Percentiles rank a stretch among this genome's conserved stretches.
These are phyloP conservation scores for Brachionus manjavacas DNA, from an alignment of 1,140 invertebrate genomes.

Conservation along the genomic window DNA sequence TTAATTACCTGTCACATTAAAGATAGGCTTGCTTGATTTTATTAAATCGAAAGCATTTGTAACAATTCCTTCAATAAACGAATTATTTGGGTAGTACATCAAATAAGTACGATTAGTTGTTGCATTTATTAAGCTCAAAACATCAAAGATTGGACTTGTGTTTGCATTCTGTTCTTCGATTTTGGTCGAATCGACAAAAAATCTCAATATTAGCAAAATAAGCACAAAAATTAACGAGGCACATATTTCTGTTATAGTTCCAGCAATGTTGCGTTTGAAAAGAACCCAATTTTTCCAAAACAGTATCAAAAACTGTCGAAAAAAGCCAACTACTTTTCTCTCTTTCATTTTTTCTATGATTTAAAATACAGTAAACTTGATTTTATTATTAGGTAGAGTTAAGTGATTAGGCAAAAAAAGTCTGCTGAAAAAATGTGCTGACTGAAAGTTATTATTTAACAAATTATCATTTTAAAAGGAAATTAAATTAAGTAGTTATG, in stretches of 20 bases:
- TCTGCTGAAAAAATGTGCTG: neutral
- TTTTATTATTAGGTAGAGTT: neutral
- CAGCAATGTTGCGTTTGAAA: constrained; percentile 14
- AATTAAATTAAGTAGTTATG: neutral
- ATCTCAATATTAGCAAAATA: constrained; percentile 4
- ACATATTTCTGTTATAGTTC: neutral
- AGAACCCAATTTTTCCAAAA: constrained; percentile 38
- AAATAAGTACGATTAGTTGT: neutral
- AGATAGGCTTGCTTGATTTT: neutral
- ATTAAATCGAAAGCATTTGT: constrained; percentile 2
- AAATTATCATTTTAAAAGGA: neutral
- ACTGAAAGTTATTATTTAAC: neutral
- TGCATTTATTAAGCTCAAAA: neutral
- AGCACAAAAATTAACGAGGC: constrained; percentile 25
- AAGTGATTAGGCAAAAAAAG: neutral
- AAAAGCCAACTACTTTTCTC: constrained; percentile 36
- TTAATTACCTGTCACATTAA: constrained; percentile 16
- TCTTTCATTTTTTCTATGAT: neutral
- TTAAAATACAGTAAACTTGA: neutral
- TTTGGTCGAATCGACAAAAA: constrained; percentile 34
- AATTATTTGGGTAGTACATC: constrained; percentile 31
- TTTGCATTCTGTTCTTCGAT: neutral
- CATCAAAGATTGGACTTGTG: neutral
- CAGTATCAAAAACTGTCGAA: constrained; percentile 18
- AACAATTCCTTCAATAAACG: neutral